These are phyloP conservation scores for Cricetomys ansorgei DNA, from an alignment of 2,113 vertebrate species.

Conservation along the genomic window DNA sequence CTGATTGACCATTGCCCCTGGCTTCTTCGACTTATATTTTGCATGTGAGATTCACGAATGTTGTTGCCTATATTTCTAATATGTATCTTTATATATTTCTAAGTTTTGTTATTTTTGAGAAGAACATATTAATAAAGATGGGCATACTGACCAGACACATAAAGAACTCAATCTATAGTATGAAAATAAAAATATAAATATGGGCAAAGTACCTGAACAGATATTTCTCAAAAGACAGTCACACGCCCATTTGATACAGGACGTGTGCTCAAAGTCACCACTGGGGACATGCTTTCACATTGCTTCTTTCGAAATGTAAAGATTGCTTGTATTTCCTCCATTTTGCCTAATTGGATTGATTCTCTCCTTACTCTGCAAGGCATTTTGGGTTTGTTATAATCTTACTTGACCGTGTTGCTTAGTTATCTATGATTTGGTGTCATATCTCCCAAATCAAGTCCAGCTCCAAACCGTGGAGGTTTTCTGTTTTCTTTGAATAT, in stretches of 20 bases:
- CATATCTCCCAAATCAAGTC: not conserved
- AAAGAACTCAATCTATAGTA: not conserved
- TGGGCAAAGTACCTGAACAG: not conserved
- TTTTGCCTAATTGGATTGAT: not conserved
- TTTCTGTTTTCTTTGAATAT: not conserved
- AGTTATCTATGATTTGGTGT: not conserved
- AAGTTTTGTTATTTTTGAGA: not conserved
- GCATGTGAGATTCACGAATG: too few relatives aligned
- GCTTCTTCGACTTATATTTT: not conserved
- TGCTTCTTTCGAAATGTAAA: not conserved
- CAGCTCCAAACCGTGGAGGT: not conserved
- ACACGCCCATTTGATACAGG: not conserved
- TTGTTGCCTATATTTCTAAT: not conserved
- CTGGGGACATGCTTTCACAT: not conserved
- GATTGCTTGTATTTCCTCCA: not conserved
- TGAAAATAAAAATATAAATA: not conserved
- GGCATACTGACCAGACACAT: not conserved
- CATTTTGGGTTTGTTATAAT: not conserved
- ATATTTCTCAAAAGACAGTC: not conserved
- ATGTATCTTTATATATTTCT: not conserved
- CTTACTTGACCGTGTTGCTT: not conserved
- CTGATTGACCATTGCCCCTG: not conserved
- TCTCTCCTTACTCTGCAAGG: not conserved
- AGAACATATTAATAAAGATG: not conserved
- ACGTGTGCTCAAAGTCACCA: not conserved